Conservation (phyloP, 2,888 invertebrate species). For the Strigamia maritima region DNA sequence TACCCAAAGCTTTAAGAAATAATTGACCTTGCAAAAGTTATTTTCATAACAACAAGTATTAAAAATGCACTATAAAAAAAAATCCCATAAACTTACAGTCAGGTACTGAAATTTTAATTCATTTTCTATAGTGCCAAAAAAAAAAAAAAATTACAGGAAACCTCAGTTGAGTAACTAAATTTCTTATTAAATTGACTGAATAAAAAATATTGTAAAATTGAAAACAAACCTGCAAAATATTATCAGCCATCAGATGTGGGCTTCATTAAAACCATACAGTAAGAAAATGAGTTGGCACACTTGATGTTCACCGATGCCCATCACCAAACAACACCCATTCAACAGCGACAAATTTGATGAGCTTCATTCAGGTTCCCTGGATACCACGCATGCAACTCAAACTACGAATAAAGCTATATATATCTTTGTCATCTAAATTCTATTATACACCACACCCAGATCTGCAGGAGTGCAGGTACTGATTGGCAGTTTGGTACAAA, state of each 20-base stretch:
- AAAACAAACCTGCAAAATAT: neutral
- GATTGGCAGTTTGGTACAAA: neutral
- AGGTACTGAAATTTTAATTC: too few relatives aligned
- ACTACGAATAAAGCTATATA: neutral
- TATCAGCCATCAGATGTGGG: neutral
- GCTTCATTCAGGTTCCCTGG: neutral
- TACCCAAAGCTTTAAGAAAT: too few relatives aligned
- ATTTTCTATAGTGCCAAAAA: too few relatives aligned
- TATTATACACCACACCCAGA: neutral
- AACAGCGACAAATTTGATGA: neutral
- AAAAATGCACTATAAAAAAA: too few relatives aligned
- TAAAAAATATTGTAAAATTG: too few relatives aligned
- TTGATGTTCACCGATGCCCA: neutral
- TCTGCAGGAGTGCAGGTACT: neutral
- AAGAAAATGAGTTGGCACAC: neutral
- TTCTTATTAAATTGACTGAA: too few relatives aligned
- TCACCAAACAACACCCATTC: conserved; percentile 1
- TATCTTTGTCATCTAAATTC: neutral
- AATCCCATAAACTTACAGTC: too few relatives aligned
- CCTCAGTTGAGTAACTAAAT: too few relatives aligned
- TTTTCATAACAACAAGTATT: too few relatives aligned
- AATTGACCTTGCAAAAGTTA: too few relatives aligned
- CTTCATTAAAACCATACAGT: neutral
- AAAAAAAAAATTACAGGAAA: too few relatives aligned
- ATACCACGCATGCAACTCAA: neutral